These are phyloP conservation scores for Catostomus latipinnis DNA, from an alignment of 2,797 vertebrate species.

Conservation along the genomic window DNA sequence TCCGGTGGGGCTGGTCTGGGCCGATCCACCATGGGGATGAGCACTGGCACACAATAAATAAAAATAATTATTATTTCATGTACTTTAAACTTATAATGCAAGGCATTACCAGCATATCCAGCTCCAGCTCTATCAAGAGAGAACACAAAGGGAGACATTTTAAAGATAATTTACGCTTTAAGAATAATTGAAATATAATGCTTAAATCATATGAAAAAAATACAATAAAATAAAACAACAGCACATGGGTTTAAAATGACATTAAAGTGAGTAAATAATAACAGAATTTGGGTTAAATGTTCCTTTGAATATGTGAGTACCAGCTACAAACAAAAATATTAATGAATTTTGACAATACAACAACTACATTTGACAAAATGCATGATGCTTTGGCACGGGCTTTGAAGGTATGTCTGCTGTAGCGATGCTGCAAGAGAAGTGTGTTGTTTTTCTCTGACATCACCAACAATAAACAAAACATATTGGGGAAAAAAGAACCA, in stretches of 20 bases:
- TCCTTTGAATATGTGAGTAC: too few relatives aligned
- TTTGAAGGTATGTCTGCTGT: conserved; percentile 35
- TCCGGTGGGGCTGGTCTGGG: conserved; percentile 94
- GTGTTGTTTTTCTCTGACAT: conserved; percentile 4
- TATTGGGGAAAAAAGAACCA: conserved; percentile 36
- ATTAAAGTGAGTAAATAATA: too few relatives aligned
- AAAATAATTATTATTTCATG: not conserved
- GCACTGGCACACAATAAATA: conserved; percentile 84
- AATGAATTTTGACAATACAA: too few relatives aligned
- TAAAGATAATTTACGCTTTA: too few relatives aligned
- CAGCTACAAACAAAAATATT: too few relatives aligned
- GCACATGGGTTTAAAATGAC: too few relatives aligned
- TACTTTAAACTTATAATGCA: conserved; percentile 1
- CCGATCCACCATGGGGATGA: conserved; percentile 93
- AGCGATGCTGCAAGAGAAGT: conserved; percentile 45
- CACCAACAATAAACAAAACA: conserved; percentile 15
- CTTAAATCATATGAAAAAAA: too few relatives aligned
- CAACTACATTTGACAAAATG: conserved; percentile 18
- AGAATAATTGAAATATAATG: too few relatives aligned
- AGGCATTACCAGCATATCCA: not conserved
- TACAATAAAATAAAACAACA: too few relatives aligned
- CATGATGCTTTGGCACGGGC: conserved; percentile 33
- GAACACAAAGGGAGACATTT: too few relatives aligned
- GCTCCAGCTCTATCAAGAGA: not conserved
- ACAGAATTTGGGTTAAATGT: too few relatives aligned